Evolutionary conservation across 1,140 invertebrate genomes (phyloP).

Genomic region (Lethrus apterus): DNA sequence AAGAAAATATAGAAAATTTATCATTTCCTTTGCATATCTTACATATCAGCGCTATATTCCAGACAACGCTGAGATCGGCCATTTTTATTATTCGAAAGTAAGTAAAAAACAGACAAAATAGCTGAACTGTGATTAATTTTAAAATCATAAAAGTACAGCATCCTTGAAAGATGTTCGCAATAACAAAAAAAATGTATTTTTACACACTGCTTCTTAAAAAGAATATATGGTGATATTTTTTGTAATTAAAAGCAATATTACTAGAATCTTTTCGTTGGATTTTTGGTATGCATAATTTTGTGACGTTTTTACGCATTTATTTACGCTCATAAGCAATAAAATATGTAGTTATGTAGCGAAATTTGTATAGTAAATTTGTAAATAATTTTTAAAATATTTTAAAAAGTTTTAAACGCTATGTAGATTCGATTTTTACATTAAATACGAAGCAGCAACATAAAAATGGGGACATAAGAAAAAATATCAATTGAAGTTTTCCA

Average conservation of each 20-base stretch:
- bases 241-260: slow-evolving; percentile 16
- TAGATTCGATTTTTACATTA: too few relatives aligned
- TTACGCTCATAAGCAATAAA: slow-evolving; percentile 13
- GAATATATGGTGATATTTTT: slow-evolving; percentile 18
- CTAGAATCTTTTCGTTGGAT: slow-evolving; percentile 7
- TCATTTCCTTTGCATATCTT: neutral
- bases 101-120: slow-evolving; percentile 16
- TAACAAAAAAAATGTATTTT: slow-evolving; percentile 18
- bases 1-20: too few relatives aligned
- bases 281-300: slow-evolving; percentile 4
- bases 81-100: slow-evolving; percentile 12
- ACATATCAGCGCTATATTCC: slow-evolving; percentile 8
- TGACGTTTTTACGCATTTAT: slow-evolving; percentile 6
- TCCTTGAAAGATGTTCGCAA: slow-evolving; percentile 14
- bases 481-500: too few relatives aligned
- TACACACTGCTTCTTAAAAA: slow-evolving; percentile 20
- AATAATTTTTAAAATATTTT: slow-evolving; percentile 10
- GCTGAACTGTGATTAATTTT: slow-evolving; percentile 15
- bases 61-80: slow-evolving; percentile 6
- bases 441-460: too few relatives aligned
- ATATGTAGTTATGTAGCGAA: slow-evolving; percentile 9
- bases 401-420: too few relatives aligned
- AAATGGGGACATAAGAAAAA: too few relatives aligned
- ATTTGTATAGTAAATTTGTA: slow-evolving; percentile 10
- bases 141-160: slow-evolving; percentile 9